Evolutionary conservation across 1,140 invertebrate species (phyloP), one percentile per base, ranked within the genome.

Genomic region (Hestina assimilis): DNA sequence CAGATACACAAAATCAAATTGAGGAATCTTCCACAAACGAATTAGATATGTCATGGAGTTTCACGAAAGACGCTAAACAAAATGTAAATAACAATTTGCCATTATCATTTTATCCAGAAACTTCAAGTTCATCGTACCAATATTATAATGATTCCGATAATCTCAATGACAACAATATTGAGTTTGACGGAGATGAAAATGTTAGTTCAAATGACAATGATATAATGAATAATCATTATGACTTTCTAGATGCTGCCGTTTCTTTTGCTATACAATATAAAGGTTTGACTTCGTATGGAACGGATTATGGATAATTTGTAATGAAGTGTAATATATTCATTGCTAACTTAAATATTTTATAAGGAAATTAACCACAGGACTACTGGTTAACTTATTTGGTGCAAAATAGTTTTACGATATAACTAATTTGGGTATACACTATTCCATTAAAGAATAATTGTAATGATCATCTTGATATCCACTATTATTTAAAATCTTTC

Each of bases 261-360:
- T 90, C 91, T 19, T 92, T 92, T 62, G 93, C 93, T 9, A 93
- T 94, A 51, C 92, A 93, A 74, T 93, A 92, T 65, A 93, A 93
- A 74, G 93, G 93, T 19, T 78, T 93, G 4, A 92, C 91, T 61
- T 90, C 90, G 14, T 78, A 71, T 76, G 90, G 79, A 0, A 76
- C 72, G 47, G 84, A 85, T 26, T 83, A 85, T 75, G 83, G 80
- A 46, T 87, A 87, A 78, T 45, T 63, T 52, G 3, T 15, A 20
- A 3, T 11, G 21, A n/a, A 35, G n/a, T 9, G 5, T 26, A 38
- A 23, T 14, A 35, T 15, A 51, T 19, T 40, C 17, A 14, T 40
- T 50, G 12, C 31, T 40, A 21, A 50, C 33, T 50, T 50, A 40
- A 50, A 11, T 35, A 43, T 19, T 3, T 47, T 29, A 11, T 17